Evolutionary conservation across 2,888 invertebrate genomes (phyloP).

Genomic region (Arctia plantaginis): DNA sequence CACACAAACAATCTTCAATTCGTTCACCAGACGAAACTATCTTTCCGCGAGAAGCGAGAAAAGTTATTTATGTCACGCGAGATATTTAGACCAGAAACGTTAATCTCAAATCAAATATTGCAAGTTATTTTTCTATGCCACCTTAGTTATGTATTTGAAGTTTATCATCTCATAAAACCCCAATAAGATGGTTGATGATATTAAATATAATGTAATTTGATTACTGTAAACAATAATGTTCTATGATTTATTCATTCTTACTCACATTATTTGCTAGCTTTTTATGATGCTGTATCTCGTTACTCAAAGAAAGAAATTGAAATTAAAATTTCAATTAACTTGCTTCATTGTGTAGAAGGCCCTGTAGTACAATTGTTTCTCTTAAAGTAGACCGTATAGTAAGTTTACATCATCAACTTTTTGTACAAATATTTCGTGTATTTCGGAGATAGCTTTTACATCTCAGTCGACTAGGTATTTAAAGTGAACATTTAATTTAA

Average conservation of each 20-base stretch:
- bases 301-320: not conserved
- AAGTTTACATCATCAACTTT: not conserved
- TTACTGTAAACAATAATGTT: not conserved
- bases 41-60: constrained; percentile 30
- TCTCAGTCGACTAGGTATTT: not conserved
- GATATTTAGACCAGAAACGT: constrained; percentile 19
- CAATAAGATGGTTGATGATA: not conserved
- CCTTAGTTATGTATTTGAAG: not conserved
- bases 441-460: not conserved
- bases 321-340: not conserved
- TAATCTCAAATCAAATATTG: constrained; percentile 24
- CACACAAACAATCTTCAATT: constrained; percentile 33
- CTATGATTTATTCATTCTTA: not conserved
- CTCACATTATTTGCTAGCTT: not conserved
- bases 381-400: not conserved
- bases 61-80: constrained; percentile 21
- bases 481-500: not conserved
- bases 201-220: not conserved
- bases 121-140: constrained; percentile 4
- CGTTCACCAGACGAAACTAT: constrained; percentile 26
- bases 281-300: not conserved
- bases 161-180: not conserved
- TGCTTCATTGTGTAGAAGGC: not conserved
- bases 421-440: not conserved
- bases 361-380: not conserved